Base-by-base conservation (phyloP, 2,113 vertebrate genomes). In the Sterna hirundo region DNA sequence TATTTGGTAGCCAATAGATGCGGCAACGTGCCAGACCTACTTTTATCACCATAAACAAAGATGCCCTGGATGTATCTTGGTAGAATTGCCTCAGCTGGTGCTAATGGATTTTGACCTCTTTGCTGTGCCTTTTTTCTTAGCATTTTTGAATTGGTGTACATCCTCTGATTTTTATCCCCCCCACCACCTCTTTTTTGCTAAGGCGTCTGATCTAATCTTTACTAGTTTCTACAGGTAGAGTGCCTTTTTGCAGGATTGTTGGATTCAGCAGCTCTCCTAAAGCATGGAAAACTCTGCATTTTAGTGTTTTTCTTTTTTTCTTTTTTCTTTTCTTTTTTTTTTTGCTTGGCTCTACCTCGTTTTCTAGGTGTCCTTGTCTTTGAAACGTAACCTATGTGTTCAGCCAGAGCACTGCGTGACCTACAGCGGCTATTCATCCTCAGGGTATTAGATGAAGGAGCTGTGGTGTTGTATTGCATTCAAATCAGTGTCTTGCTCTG, bases 401-500 rank as follows among this genome's bases (percentile, higher is more conserved):
- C 94, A 76, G 44, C 23, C 81, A 85, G 93, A 79, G 62, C 40
- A 18, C 61, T 87, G 61, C 3, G 0, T 93, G 93, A 94, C 81
- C 89, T 66, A 23, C 83, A 34, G 87, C 44, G 74, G 47, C 91
- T 87, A 3, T 94, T 93, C 74, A 36, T 85, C 81, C 62, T 83
- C 65, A 52, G 49, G 40, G 61, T 80, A 76, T 72, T 81, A 80
- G 89, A 76, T n/a, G 94, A 85, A 92, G 89, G 86, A 93, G 77
- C 8, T 13, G 36, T 21, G 76, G 94, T 95, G 86, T 78, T 96
- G 84, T 87, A 36, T 72, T 96, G 94, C 91, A 88, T 94, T 94
- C 78, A 91, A 65, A 96, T 95, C 90, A 75, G 71, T 85, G 94
- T 85, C 95, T 96, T 69, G 65, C 81, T 93, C 70, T 95, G 91